Conservation (phyloP, 1,140 invertebrate genomes). For the Magallana ariakensis region DNA sequence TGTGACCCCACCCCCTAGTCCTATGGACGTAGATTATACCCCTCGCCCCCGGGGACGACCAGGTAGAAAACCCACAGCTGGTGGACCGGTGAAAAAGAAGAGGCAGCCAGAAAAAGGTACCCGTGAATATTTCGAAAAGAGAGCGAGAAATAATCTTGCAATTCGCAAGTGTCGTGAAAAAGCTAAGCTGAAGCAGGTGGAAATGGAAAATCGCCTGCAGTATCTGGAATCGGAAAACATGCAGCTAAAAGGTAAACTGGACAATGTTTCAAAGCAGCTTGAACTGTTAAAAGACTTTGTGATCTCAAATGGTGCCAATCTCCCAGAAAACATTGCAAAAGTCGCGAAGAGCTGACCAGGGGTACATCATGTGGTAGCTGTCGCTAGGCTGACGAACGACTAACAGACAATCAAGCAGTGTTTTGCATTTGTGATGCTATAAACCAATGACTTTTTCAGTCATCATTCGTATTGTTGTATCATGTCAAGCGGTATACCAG, state of each 20-base stretch:
- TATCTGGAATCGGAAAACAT: constrained; percentile 26
- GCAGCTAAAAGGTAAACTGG: constrained; percentile 1
- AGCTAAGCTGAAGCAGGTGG: constrained; percentile 34
- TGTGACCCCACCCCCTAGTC: constrained; percentile 43
- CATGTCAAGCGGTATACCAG: no score
- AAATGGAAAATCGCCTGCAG: constrained; percentile 28
- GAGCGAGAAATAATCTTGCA: constrained; percentile 44
- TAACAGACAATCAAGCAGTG: neutral
- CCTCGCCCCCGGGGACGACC: constrained; percentile 34
- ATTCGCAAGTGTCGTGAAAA: constrained; percentile 43
- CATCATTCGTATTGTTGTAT: no score
- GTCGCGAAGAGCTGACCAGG: constrained; percentile 34
- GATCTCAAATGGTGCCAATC: constrained; percentile 6
- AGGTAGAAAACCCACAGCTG: constrained; percentile 29
- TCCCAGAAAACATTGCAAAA: constrained; percentile 38
- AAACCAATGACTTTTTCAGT: no score
- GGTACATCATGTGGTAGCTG: neutral
- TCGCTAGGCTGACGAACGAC: neutral
- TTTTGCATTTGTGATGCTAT: neutral
- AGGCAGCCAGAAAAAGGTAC: constrained; percentile 39
- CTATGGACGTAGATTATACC: neutral
- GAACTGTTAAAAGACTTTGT: constrained; percentile 31
- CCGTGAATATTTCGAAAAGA: constrained; percentile 35
- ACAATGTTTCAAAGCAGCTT: constrained; percentile 13
- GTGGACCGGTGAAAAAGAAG: constrained; percentile 41